Evolutionary conservation across 2,113 vertebrate genomes (phyloP), one percentile per base, ranked within the genome.

Genomic region (Epinephelus cyanopodus): DNA sequence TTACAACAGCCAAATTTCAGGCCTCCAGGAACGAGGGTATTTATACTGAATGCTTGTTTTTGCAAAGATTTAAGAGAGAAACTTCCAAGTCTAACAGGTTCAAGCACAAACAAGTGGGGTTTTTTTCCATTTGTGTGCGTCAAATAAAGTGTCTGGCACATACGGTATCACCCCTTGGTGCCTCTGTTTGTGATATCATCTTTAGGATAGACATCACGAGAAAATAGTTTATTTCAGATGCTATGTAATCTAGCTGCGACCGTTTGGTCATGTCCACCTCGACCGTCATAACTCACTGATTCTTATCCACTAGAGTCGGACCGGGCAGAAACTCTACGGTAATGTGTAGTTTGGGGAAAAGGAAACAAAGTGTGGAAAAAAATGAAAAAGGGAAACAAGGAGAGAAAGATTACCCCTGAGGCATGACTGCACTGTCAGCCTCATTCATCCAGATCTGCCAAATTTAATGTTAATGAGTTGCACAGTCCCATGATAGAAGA

Each of bases 391-490:
- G 42, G 56, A 18, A 47, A 52, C 53, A 53, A 58, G 57, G 64
- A 72, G 25, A 74, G 65, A 37, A 11, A 63, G 58, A 86, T 60
- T 83, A 64, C 68, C 75, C 71, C 17, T 45, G 75, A 67, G 72
- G 79, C 77, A 74, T 63, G 47, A 77, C 76, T 67, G 77, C 74
- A 64, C 78, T 53, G 58, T 77, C 81, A 77, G 62, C 73, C 56
- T 86, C 61, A 45, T 83, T 91, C 75, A 72, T 83, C 80, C 79
- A 81, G 76, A 85, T 87, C 77, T 87, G 66, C 87, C 72, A 81
- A 84, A 89, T 87, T 25, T 87, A 63, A 93, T 78, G 85, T 83
- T 92, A 92, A 93, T 91, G 88, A 91, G 81, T 78, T 82, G 84
- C 89, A 83, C 60, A 71, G 58, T 87, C 85, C 81, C 79, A 77